Conservation (phyloP, 2,113 vertebrate species). For the Cyphomyrus plagiostoma region DNA sequence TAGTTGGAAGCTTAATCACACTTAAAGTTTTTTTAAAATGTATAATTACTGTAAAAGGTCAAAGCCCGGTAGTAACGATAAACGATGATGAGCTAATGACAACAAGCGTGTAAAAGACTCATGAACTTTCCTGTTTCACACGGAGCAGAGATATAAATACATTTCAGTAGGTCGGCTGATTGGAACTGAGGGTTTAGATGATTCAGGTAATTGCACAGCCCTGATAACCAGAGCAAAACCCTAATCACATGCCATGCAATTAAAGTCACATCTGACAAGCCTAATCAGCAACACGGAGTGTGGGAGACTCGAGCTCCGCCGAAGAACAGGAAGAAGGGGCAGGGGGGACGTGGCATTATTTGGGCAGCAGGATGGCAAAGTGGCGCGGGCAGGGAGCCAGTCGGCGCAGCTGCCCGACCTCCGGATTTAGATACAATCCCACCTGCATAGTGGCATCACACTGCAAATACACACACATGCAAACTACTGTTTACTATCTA, state of each 20-base stretch:
- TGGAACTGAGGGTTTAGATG: neutral
- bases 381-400: conserved; percentile 6
- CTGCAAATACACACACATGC: neutral
- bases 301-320: neutral
- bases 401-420: neutral
- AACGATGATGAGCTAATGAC: neutral
- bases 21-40: neutral
- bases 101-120: neutral
- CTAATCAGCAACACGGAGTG: conserved; percentile 10
- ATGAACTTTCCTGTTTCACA: conserved; percentile 8
- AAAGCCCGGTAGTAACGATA: neutral
- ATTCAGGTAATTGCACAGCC: conserved; percentile 6
- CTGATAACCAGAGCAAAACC: conserved; percentile 14
- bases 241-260: conserved; percentile 34
- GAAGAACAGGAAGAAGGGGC: neutral
- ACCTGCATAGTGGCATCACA: neutral
- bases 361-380: conserved; percentile 23
- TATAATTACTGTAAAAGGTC: neutral
- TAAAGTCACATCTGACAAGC: conserved; percentile 24
- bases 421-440: neutral
- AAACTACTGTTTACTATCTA: neutral
- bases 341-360: conserved; percentile 16
- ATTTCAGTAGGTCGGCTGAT: conserved; percentile 3
- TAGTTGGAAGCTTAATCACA: neutral
- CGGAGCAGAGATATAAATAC: neutral